Evolutionary conservation across 2,113 vertebrate genomes (phyloP), one percentile per base, ranked within the genome.

Genomic region (Lepisosteus osseus): DNA sequence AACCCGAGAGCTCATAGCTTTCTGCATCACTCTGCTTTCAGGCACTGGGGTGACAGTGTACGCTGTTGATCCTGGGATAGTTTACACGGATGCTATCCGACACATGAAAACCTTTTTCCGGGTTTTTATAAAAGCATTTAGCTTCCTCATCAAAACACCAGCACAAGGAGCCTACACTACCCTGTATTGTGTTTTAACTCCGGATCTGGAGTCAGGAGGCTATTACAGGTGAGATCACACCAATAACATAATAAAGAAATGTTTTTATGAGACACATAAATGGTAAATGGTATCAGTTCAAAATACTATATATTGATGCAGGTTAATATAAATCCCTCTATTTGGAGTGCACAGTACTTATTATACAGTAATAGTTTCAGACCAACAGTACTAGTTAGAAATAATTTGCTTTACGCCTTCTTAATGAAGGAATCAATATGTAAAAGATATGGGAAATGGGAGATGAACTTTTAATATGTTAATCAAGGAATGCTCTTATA

Each of bases 111-210:
- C 57, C 45, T 76, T 83, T 63, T 15, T 89, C 13, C 72, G 76
- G 79, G 67, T 56, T 7, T 0, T 86, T 1, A 0, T 71, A 7
- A 84, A 72, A 72, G 69, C 8, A 1, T 82, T 85, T 45, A 12
- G 71, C 15, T 79, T 74, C 12, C n/a, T 89, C 72, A 0, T 85
- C 3, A 87, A 72, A 75, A 89, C 77, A 1, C 82, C 89, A 3
- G 86, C 79, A 77, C 87, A 87, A 70, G 87, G 89, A 17, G 88
- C 88, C 45, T 76, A 77, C 70, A 89, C 87, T 76, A 86, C 11
- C 44, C 59, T 86, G 75, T 88, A 88, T 81, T 89, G 85, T 72
- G n/a, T 61, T 2, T 69, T 90, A 42, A 88, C 86, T 7, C 80
- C 87, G 2, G 88, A 87, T 62, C 73, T 73, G 51, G 74, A 82